These are phyloP conservation scores for Xylota sylvarum DNA, from an alignment of 2,888 invertebrate genomes.

Conservation along the genomic window DNA sequence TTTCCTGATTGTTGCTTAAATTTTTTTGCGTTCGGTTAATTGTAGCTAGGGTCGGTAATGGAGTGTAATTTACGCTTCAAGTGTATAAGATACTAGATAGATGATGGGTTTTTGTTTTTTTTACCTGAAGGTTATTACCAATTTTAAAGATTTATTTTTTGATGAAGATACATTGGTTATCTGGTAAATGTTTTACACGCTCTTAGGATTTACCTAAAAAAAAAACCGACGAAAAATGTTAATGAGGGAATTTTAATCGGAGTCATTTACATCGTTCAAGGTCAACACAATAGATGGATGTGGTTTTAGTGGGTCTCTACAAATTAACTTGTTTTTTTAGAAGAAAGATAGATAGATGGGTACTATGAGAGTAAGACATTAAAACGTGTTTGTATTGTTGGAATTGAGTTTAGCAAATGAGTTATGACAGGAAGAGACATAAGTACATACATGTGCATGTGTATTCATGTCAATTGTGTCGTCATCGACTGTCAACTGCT, in stretches of 20 bases:
- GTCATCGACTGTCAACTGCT: too few species aligned
- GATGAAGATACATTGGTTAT: constrained; percentile 26
- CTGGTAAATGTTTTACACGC: constrained; percentile 27
- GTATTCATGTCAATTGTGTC: too few species aligned
- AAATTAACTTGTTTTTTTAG: not conserved
- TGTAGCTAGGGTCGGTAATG: constrained; percentile 16
- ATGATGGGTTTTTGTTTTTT: constrained; percentile 1
- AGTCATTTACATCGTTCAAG: constrained; percentile 33
- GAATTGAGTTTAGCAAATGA: too few species aligned
- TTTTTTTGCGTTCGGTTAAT: constrained; percentile 33
- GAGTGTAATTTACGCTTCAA: constrained; percentile 31
- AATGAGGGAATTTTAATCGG: constrained; percentile 32
- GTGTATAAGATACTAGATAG: not conserved
- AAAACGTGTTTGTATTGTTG: not conserved
- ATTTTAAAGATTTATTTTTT: constrained; percentile 5
- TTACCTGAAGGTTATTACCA: constrained; percentile 32
- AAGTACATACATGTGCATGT: too few species aligned
- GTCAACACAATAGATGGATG: constrained; percentile 10
- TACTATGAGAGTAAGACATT: not conserved
- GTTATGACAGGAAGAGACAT: too few species aligned
- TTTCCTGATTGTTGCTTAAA: constrained; percentile 25
- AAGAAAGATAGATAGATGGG: not conserved
- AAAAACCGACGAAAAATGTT: constrained; percentile 9
- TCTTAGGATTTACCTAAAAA: constrained; percentile 3
- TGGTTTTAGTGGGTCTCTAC: not conserved